A percentile compares a stretch with the other conserved stretches of the same genome.
These are phyloP conservation scores for Idaea aversata DNA, from an alignment of 2,888 invertebrate species.

Conservation along the genomic window DNA sequence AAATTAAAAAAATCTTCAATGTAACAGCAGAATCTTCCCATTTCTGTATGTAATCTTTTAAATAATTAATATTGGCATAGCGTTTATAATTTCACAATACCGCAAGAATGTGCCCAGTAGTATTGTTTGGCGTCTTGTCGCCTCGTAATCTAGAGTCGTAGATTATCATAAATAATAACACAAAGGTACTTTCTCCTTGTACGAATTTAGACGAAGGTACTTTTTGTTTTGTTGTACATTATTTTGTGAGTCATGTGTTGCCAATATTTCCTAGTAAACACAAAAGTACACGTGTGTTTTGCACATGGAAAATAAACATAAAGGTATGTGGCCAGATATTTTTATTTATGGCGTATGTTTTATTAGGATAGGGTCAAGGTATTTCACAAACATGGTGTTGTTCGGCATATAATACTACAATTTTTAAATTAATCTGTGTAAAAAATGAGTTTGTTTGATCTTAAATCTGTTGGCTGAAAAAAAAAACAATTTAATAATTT, in stretches of 20 bases:
- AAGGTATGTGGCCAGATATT: neutral
- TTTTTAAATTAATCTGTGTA: no score
- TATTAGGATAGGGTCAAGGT: neutral
- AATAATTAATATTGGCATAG: neutral
- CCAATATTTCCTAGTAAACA: slow-evolving; percentile 3
- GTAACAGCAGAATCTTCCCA: neutral
- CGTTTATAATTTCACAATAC: neutral
- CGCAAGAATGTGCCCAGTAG: neutral
- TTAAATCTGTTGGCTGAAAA: no score
- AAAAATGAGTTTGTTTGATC: no score
- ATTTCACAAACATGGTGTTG: neutral
- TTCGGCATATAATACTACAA: no score
- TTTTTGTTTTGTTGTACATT: neutral
- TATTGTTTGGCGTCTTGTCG: neutral
- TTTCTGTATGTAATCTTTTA: neutral
- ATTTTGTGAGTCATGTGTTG: neutral
- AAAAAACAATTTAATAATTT: no score
- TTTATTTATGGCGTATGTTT: neutral
- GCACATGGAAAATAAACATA: slow-evolving; percentile 1
- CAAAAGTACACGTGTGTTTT: neutral
- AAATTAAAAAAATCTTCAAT: neutral
- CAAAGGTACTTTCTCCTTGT: neutral
- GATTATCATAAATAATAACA: slow-evolving; percentile 5
- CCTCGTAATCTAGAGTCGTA: neutral
- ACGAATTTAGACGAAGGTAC: neutral